Evolutionary conservation across 2,797 vertebrate genomes (phyloP).

Genomic region (Melanotaenia maccullochi): DNA sequence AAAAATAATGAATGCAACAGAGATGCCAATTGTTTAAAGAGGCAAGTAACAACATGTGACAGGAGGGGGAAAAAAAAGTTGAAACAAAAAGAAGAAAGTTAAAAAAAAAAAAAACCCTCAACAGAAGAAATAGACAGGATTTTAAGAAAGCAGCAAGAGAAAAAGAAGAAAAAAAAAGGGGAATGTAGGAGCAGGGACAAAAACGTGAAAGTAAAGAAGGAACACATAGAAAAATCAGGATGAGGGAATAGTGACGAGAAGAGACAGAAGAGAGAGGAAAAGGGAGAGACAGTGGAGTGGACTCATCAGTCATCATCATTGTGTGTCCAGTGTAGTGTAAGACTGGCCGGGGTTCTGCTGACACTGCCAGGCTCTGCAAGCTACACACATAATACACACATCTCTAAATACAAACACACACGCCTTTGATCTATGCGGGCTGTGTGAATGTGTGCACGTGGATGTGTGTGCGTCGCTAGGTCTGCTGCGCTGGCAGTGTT

Average conservation of each 20-base stretch:
- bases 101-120: not conserved
- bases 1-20: conserved; percentile 15
- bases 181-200: conserved; percentile 14
- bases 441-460: conserved; percentile 1
- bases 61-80: not conserved
- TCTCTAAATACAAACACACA: conserved; percentile 24
- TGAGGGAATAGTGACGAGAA: conserved; percentile 47
- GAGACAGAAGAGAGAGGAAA: conserved; percentile 55
- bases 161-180: not conserved
- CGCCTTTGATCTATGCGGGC: conserved; percentile 59
- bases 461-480: conserved; percentile 36
- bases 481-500: conserved; percentile 67
- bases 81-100: not conserved
- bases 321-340: conserved; percentile 70
- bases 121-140: conserved; percentile 8
- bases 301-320: conserved; percentile 80
- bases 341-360: conserved; percentile 71
- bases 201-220: conserved; percentile 26
- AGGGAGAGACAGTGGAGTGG: conserved; percentile 58
- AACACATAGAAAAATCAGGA: conserved; percentile 10
- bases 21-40: conserved; percentile 26
- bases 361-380: conserved; percentile 61
- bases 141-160: conserved; percentile 22
- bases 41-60: conserved; percentile 9
- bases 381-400: conserved; percentile 34